phyloP scores from a whole-genome alignment of 2,797 vertebrate species.

The Botia kubotai region DNA sequence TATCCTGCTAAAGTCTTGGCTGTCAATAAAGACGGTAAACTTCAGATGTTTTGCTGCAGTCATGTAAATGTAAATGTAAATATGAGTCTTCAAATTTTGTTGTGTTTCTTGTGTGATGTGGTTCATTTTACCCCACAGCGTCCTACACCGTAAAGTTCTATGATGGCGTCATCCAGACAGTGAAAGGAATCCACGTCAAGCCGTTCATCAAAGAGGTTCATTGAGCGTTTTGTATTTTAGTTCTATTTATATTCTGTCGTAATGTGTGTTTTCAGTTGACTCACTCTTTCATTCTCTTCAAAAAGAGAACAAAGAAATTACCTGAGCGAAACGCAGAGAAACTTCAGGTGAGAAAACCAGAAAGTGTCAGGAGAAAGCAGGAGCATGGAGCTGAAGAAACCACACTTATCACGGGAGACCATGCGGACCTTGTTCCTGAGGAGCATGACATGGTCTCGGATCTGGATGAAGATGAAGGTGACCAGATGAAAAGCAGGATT shows the following conservation, averaged over 20 bases:
- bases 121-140: slow-evolving; percentile 72
- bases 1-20: slow-evolving; percentile 88
- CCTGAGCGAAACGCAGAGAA: slow-evolving; percentile 65
- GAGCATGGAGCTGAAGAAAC: slow-evolving; percentile 72
- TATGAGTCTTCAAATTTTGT: too few relatives aligned
- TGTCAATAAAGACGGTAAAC: slow-evolving; percentile 86
- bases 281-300: background rate
- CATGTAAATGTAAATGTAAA: too few relatives aligned
- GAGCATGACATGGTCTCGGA: slow-evolving; percentile 66
- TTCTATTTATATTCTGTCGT: background rate
- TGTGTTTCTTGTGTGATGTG: background rate
- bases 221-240: slow-evolving; percentile 40
- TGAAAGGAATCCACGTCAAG: slow-evolving; percentile 97
- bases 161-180: slow-evolving; percentile 95
- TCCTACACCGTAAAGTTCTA: slow-evolving; percentile 98
- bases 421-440: slow-evolving; percentile 71
- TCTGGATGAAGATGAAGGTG: slow-evolving; percentile 59
- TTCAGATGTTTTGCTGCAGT: background rate
- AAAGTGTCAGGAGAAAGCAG: slow-evolving; percentile 66
- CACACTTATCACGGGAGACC: slow-evolving; percentile 56
- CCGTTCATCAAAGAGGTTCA: slow-evolving; percentile 91
- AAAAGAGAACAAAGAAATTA: slow-evolving; percentile 35
- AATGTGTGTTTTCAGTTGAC: background rate
- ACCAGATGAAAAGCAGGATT: slow-evolving; percentile 56
- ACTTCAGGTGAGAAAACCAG: slow-evolving; percentile 59